phyloP scores from a whole-genome alignment of 2,113 vertebrate species.

The Pangasianodon gigas region DNA sequence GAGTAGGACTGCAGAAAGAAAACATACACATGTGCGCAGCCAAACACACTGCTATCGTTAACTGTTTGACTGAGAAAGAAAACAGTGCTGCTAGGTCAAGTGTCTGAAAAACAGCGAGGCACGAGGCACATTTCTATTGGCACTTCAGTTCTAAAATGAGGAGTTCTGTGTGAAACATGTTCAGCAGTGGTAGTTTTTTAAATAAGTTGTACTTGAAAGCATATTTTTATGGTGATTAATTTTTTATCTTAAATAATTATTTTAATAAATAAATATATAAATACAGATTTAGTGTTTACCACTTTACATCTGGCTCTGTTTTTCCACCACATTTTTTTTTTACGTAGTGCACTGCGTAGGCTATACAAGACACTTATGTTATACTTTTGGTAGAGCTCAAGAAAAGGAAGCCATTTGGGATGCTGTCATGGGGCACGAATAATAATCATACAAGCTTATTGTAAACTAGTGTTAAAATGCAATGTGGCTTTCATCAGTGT shows the following conservation, averaged over 20 bases:
- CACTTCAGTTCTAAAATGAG: not conserved
- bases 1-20: not conserved
- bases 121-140: not conserved
- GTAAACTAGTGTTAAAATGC: not conserved
- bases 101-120: not conserved
- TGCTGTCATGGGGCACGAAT: not conserved
- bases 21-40: not conserved
- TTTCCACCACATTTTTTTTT: not conserved
- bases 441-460: not conserved
- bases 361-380: not conserved
- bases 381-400: not conserved
- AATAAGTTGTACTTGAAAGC: not conserved
- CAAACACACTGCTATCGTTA: not conserved
- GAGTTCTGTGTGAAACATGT: not conserved
- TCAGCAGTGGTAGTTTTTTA: not conserved
- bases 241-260: not conserved
- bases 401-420: not conserved
- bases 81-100: not conserved
- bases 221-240: not conserved
- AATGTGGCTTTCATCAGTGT: conserved; percentile 2
- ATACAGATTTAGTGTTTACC: not conserved
- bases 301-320: not conserved
- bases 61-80: not conserved
- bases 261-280: not conserved
- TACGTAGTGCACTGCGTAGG: not conserved